Percentiles rank a stretch among this genome's conserved stretches.
These are phyloP conservation scores for Tribolium castaneum DNA, from an alignment of 1,140 invertebrate genomes.

Conservation along the genomic window DNA sequence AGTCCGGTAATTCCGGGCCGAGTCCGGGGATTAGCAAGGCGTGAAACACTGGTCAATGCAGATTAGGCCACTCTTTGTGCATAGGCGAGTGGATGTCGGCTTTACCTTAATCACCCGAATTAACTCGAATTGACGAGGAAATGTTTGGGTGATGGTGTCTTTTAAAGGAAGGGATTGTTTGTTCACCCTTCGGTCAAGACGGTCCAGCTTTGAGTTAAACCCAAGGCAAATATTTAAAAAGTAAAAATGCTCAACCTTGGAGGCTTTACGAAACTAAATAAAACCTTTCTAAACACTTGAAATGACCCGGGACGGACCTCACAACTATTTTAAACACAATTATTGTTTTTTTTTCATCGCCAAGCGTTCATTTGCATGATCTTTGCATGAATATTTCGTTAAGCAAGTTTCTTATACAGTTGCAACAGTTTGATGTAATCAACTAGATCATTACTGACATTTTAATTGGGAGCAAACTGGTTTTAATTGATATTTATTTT, in stretches of 20 bases:
- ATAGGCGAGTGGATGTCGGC: conserved; percentile 35
- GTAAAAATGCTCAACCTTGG: conserved; percentile 49
- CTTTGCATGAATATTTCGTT: neutral
- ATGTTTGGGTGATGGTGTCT: neutral
- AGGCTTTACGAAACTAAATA: conserved; percentile 50
- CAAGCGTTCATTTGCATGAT: too few relatives aligned
- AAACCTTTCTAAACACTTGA: conserved; percentile 46
- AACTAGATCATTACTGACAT: neutral
- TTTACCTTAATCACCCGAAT: conserved; percentile 1
- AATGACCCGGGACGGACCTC: conserved; percentile 38
- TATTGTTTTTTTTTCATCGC: neutral
- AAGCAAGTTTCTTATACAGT: neutral
- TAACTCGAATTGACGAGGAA: neutral
- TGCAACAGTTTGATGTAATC: neutral
- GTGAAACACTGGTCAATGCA: conserved; percentile 45
- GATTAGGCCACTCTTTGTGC: conserved; percentile 47
- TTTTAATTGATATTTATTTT: neutral
- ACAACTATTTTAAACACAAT: conserved; percentile 1
- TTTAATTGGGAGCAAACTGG: neutral
- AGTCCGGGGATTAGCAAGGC: conserved; percentile 43
- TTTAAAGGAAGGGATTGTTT: neutral
- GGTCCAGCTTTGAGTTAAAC: conserved; percentile 51
- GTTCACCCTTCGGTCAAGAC: conserved; percentile 11
- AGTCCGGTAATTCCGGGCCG: conserved; percentile 37
- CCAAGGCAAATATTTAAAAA: conserved; percentile 49